Percentiles rank a stretch among this genome's conserved stretches.
Evolutionary conservation across 2,797 vertebrate species (phyloP).

Genomic region (Halcyon smyrnensis): DNA sequence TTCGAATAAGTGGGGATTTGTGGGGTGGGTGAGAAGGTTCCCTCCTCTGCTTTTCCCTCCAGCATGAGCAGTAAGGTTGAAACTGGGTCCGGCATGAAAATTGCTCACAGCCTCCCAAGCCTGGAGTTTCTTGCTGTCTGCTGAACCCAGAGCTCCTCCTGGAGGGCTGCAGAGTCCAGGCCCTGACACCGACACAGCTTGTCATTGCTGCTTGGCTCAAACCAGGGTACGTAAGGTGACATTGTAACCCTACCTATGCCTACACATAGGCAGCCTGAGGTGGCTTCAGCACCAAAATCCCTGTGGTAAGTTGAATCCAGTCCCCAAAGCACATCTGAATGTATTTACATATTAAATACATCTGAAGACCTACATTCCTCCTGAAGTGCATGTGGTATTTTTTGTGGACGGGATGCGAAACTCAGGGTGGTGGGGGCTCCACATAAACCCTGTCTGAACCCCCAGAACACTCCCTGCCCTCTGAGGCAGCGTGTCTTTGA

Average conservation of each 20-base stretch:
- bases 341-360: not conserved
- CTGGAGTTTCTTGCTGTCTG: not conserved
- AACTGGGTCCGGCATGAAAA: not conserved
- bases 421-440: not conserved
- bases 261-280: not conserved
- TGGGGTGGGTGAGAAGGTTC: not conserved
- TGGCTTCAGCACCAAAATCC: not conserved
- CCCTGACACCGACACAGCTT: accelerated
- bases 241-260: not conserved
- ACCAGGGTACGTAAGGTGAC: accelerated
- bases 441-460: not conserved
- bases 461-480: not conserved
- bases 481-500: accelerated
- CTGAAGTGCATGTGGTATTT: not conserved
- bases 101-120: not conserved
- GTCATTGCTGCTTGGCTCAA: not conserved
- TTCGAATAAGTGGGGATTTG: not conserved
- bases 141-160: slow-evolving; percentile 60
- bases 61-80: not conserved
- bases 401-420: not conserved
- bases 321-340: not conserved
- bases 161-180: not conserved
- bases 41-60: not conserved
- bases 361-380: not conserved
- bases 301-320: not conserved